A percentile compares a stretch with the other conserved stretches of the same genome.
Conservation (phyloP, 1,140 invertebrate species). For the Planococcus citri region DNA sequence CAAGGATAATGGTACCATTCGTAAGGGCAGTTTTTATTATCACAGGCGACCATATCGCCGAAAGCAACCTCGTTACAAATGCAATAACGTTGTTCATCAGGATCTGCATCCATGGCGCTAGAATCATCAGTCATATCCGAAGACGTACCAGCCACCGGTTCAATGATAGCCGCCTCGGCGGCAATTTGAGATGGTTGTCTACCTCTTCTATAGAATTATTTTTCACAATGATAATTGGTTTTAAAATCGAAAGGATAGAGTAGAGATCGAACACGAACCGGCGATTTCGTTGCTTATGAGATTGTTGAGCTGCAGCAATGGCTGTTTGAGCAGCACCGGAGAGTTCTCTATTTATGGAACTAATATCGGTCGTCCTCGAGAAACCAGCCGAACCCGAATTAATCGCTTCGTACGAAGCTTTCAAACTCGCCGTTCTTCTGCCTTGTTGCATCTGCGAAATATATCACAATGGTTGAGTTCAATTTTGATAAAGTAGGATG, state of each 20-base stretch:
- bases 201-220: slow-evolving; percentile 17
- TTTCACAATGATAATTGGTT: background rate
- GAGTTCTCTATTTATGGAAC: slow-evolving; percentile 47
- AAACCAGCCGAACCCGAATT: slow-evolving; percentile 30
- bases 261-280: slow-evolving; percentile 37
- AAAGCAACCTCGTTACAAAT: slow-evolving; percentile 97
- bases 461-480: slow-evolving; percentile 23
- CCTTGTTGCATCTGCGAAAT: slow-evolving; percentile 76
- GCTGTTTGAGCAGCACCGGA: slow-evolving; percentile 65
- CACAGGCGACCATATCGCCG: slow-evolving; percentile 98
- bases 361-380: slow-evolving; percentile 41
- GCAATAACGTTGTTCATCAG: slow-evolving; percentile 91
- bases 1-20: slow-evolving; percentile 99
- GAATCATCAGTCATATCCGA: slow-evolving; percentile 31
- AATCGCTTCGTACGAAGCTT: slow-evolving; percentile 86
- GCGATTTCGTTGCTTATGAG: slow-evolving; percentile 45
- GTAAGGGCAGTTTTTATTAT: slow-evolving; percentile 93
- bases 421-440: slow-evolving; percentile 79
- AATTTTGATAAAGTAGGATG: background rate
- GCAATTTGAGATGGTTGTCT: slow-evolving; percentile 13
- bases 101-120: slow-evolving; percentile 53
- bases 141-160: slow-evolving; percentile 13
- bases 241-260: background rate
- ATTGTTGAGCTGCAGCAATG: slow-evolving; percentile 57
- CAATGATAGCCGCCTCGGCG: slow-evolving; percentile 17